A percentile compares a stretch with the other conserved stretches of the same genome.
Evolutionary conservation across 1,140 invertebrate species (phyloP).

Genomic region (Chelonus insularis): DNA sequence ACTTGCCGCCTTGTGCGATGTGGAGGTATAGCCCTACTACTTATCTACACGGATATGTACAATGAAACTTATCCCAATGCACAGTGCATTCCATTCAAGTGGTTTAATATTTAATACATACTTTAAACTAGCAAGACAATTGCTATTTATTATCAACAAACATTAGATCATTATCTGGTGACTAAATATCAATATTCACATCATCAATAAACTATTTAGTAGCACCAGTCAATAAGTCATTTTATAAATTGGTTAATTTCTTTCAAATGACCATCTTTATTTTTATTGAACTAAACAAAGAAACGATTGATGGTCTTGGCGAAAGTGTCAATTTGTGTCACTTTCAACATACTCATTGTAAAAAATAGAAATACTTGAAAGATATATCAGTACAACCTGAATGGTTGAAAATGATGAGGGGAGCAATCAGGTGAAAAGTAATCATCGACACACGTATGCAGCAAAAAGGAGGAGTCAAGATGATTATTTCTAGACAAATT

Average conservation of each 20-base stretch:
- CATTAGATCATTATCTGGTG: no score
- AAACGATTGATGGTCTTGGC: conserved; percentile 15
- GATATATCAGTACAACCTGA: background rate
- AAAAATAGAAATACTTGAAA: background rate
- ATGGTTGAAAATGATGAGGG: background rate
- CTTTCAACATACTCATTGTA: conserved; percentile 5
- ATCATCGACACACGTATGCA: background rate
- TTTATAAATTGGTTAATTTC: no score
- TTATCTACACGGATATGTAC: background rate
- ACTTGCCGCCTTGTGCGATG: conserved; percentile 39
- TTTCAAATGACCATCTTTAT: no score
- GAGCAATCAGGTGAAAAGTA: background rate
- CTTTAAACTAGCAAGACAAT: no score
- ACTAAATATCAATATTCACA: no score
- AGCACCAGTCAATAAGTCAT: no score
- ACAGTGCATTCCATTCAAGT: no score
- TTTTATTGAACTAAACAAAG: background rate
- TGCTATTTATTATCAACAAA: no score
- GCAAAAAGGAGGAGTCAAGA: conserved; percentile 1
- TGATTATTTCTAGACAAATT: background rate
- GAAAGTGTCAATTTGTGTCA: conserved; percentile 21
- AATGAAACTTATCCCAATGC: background rate
- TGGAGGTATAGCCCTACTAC: no score
- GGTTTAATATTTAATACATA: no score
- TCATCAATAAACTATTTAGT: no score